phyloP scores from a whole-genome alignment of 2,888 invertebrate genomes.

The Clunio marinus region DNA sequence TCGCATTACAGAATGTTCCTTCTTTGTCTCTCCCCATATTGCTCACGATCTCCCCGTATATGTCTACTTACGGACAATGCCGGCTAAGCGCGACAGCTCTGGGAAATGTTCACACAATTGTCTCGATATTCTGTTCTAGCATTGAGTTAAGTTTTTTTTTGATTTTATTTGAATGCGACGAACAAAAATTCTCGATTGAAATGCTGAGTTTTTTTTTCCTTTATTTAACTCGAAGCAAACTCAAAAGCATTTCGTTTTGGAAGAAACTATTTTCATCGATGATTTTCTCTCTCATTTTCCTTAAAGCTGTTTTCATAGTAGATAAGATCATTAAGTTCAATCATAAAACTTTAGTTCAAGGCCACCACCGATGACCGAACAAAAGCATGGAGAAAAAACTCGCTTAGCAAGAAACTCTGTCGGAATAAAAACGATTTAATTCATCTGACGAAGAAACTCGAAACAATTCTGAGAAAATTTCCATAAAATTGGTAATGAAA shows the following conservation, averaged over 20 bases:
- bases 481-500: conserved; percentile 24
- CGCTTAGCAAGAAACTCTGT: no score
- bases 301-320: no score
- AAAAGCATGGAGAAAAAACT: background rate
- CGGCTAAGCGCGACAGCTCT: conserved; percentile 25
- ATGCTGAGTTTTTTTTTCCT: no score
- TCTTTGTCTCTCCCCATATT: conserved; percentile 10
- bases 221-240: no score
- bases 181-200: no score
- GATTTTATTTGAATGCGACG: no score
- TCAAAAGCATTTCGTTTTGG: no score
- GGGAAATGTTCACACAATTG: conserved; percentile 31
- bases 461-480: conserved; percentile 26
- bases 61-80: conserved; percentile 12
- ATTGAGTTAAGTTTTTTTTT: no score
- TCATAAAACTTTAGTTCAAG: conserved; percentile 7
- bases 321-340: background rate
- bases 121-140: background rate
- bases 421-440: conserved; percentile 18
- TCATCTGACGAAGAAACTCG: background rate
- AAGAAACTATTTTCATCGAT: no score
- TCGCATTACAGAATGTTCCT: background rate
- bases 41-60: no score
- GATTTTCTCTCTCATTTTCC: no score
- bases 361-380: conserved; percentile 14